Conservation (phyloP, 2,797 vertebrate genomes). For the Syndactyla subalaris region DNA sequence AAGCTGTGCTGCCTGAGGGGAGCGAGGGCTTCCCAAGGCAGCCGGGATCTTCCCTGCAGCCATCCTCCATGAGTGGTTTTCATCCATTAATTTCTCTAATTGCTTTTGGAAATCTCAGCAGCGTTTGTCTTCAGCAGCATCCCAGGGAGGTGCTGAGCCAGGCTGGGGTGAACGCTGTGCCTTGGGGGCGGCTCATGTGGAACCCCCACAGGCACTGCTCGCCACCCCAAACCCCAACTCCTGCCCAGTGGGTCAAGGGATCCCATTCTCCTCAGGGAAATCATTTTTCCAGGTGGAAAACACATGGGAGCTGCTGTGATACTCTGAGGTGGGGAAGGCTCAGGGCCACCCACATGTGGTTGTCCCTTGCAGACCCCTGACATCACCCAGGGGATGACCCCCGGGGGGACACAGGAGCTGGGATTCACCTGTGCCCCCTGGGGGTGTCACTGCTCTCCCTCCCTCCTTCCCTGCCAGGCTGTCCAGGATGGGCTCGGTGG, state of each 20-base stretch:
- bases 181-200: accelerated
- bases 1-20: not conserved
- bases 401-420: not conserved
- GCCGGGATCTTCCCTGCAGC: not conserved
- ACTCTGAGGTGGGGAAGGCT: accelerated
- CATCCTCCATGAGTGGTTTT: accelerated
- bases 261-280: accelerated
- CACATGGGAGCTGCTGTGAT: accelerated
- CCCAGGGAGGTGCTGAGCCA: not conserved
- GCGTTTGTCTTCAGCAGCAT: accelerated
- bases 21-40: not conserved
- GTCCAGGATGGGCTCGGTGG: conserved; percentile 80
- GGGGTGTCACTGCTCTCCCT: not conserved
- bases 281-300: not conserved
- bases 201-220: not conserved
- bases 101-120: not conserved
- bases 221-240: not conserved
- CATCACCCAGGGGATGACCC: accelerated
- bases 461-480: not conserved
- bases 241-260: not conserved
- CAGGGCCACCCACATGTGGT: accelerated
- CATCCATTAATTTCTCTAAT: conserved; percentile 9
- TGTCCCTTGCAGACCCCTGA: not conserved
- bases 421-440: accelerated
- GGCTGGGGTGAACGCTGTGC: not conserved